These are phyloP conservation scores for Zoanthus solanderi DNA, from an alignment of 92 coral and sea anemone species.

Conservation along the genomic window DNA sequence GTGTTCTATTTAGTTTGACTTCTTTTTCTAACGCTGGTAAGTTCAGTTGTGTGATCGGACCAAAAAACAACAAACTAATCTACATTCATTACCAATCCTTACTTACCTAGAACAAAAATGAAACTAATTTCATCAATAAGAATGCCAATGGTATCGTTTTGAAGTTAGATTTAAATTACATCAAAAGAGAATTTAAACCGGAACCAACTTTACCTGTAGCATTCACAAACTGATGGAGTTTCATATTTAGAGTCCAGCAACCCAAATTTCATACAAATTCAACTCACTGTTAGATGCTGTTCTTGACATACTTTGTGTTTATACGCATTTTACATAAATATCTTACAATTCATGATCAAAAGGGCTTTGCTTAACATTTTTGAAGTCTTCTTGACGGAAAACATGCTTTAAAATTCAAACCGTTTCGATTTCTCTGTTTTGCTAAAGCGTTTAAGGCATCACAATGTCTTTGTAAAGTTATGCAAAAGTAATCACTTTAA, in stretches of 20 bases:
- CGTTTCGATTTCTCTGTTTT: not conserved
- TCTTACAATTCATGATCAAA: not conserved
- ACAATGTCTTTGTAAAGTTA: conserved; percentile 1
- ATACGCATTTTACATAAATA: not conserved
- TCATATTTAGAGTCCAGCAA: not conserved
- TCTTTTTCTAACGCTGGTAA: not conserved
- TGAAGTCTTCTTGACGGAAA: not conserved
- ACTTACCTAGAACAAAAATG: too few species aligned
- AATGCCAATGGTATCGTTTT: not conserved
- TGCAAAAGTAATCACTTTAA: not conserved
- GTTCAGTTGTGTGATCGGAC: not conserved
- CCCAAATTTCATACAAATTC: not conserved
- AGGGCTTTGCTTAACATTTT: not conserved
- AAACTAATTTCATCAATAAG: not conserved
- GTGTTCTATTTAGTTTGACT: not conserved
- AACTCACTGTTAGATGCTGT: not conserved
- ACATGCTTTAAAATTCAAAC: not conserved
- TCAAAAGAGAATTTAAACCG: not conserved
- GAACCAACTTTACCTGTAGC: not conserved
- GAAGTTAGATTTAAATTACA: not conserved
- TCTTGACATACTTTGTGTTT: not conserved
- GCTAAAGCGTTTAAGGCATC: not conserved
- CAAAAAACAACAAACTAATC: not conserved
- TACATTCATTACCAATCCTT: not conserved
- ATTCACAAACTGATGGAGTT: not conserved